phyloP scores from a whole-genome alignment of 2,888 invertebrate genomes.

The Prosapia bicincta region DNA sequence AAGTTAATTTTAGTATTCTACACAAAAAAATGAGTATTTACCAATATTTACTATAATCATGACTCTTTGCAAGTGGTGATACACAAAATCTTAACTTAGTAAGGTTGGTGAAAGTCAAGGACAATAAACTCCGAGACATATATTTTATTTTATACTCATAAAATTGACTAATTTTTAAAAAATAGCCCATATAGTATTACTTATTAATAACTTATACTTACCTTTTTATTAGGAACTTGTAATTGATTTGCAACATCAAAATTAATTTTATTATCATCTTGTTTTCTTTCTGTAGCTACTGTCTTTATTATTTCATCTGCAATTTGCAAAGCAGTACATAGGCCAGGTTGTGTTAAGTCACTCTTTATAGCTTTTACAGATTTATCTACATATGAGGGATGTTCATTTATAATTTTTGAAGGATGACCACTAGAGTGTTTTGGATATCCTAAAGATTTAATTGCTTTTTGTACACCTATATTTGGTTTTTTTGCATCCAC shows the following conservation, averaged over 20 bases:
- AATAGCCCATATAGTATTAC: no score
- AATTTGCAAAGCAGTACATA: constrained; percentile 14
- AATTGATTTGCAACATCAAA: neutral
- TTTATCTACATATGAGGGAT: neutral
- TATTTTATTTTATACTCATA: no score
- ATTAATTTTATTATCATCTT: neutral
- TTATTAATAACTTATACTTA: no score
- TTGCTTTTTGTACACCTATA: neutral
- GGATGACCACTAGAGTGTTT: neutral
- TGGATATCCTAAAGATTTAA: neutral
- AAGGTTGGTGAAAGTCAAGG: no score
- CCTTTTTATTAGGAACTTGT: neutral
- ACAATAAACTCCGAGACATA: no score
- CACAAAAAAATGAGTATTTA: no score
- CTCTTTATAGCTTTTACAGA: neutral
- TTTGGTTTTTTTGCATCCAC: neutral
- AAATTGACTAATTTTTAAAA: no score
- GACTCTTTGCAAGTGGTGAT: no score
- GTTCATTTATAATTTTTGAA: neutral
- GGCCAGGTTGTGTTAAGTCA: constrained; percentile 5
- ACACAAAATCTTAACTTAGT: no score
- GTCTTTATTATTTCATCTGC: constrained; percentile 11
- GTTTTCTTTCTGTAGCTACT: neutral
- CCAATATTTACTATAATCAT: no score
- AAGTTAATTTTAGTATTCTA: no score